These are phyloP conservation scores for Gasteruption jaculator DNA, from an alignment of 2,888 invertebrate genomes.

Conservation along the genomic window DNA sequence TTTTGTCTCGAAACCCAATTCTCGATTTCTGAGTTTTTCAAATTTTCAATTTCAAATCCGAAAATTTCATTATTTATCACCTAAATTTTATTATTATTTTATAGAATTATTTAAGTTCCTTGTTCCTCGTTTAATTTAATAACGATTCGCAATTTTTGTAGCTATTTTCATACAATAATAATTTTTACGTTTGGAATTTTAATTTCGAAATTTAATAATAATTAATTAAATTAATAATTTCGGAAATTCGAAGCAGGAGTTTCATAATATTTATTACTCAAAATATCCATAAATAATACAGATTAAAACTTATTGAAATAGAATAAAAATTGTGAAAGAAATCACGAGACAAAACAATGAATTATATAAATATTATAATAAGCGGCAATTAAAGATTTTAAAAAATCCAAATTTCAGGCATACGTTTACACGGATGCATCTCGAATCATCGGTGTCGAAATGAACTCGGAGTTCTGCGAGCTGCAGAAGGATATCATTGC, in stretches of 20 bases:
- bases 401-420: slow-evolving; percentile 56
- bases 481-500: slow-evolving; percentile 59
- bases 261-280: too few relatives aligned
- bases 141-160: slow-evolving; percentile 4
- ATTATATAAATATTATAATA: not conserved
- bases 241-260: too few relatives aligned
- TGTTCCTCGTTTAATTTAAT: not conserved
- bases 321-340: too few relatives aligned
- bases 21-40: not conserved
- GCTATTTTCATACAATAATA: too few relatives aligned
- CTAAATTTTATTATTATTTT: not conserved
- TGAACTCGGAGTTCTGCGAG: slow-evolving; percentile 63
- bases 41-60: not conserved
- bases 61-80: not conserved
- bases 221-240: too few relatives aligned
- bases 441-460: slow-evolving; percentile 65
- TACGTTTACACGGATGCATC: slow-evolving; percentile 58
- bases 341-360: slow-evolving; percentile 1
- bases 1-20: not conserved
- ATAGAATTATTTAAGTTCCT: not conserved
- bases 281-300: not conserved
- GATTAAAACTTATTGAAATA: slow-evolving; percentile 10
- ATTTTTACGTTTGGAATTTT: too few relatives aligned
- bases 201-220: not conserved
- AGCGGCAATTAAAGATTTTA: not conserved